Conservation (phyloP, 2,888 invertebrate genomes). For the Drosophila mimica region DNA sequence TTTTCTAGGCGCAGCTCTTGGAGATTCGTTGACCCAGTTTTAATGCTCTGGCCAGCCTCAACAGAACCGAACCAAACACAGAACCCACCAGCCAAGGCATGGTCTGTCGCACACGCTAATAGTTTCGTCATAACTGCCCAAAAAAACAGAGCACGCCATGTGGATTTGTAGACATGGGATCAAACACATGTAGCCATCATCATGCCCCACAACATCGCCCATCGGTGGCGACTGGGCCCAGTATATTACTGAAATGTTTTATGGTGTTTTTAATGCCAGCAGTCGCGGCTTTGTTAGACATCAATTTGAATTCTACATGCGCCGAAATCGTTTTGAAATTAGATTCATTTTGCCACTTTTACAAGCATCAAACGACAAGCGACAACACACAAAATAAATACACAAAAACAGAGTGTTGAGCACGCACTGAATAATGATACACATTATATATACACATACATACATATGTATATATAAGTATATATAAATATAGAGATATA, state of each 20-base stretch:
- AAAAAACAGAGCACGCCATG: slow-evolving; percentile 58
- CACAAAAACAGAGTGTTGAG: slow-evolving; percentile 35
- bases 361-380: slow-evolving; percentile 43
- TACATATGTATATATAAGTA: slow-evolving; percentile 5
- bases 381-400: slow-evolving; percentile 47
- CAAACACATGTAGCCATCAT: slow-evolving; percentile 31
- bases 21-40: slow-evolving; percentile 77
- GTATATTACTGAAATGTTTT: slow-evolving; percentile 40
- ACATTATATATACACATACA: slow-evolving; percentile 22
- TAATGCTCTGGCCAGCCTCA: slow-evolving; percentile 39
- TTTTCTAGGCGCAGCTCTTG: slow-evolving; percentile 75
- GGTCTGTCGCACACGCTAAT: slow-evolving; percentile 72
- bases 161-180: slow-evolving; percentile 51
- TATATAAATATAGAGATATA: background rate
- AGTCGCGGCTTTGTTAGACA: slow-evolving; percentile 40
- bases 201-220: slow-evolving; percentile 21
- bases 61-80: slow-evolving; percentile 22
- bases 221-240: slow-evolving; percentile 24
- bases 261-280: slow-evolving; percentile 44
- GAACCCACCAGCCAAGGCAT: slow-evolving; percentile 35
- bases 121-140: slow-evolving; percentile 65
- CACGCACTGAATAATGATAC: slow-evolving; percentile 72
- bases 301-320: slow-evolving; percentile 63
- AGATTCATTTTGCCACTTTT: slow-evolving; percentile 56
- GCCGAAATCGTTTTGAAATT: slow-evolving; percentile 56